Evolutionary conservation across 2,888 invertebrate genomes (phyloP).

Genomic region (Tyria jacobaeae): DNA sequence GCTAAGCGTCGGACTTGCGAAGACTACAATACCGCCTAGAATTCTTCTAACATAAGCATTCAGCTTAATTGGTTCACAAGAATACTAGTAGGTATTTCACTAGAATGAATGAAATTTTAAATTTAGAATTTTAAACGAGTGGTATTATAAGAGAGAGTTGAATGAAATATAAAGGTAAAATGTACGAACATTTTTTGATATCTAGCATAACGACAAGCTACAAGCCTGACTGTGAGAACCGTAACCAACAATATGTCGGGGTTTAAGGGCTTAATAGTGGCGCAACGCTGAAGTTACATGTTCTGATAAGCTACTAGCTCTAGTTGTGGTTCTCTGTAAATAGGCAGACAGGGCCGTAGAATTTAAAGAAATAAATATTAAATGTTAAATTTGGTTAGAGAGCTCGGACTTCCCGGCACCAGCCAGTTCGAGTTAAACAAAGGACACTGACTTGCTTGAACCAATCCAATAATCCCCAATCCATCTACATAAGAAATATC

Average conservation of each 20-base stretch:
- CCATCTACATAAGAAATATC: too few relatives aligned
- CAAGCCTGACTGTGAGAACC: conserved; percentile 21
- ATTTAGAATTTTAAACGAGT: background rate
- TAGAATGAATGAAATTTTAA: background rate
- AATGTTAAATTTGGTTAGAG: background rate
- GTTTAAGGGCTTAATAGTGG: conserved; percentile 27
- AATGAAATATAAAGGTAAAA: background rate
- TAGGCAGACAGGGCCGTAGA: background rate
- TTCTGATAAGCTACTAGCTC: conserved; percentile 7
- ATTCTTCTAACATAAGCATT: background rate
- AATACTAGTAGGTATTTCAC: background rate
- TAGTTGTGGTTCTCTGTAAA: background rate
- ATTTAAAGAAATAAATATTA: background rate
- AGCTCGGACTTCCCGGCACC: too few relatives aligned
- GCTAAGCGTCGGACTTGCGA: too few relatives aligned
- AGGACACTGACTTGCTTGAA: too few relatives aligned
- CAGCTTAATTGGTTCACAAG: too few relatives aligned
- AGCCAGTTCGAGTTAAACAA: too few relatives aligned
- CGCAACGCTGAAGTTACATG: conserved; percentile 15
- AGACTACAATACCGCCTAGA: background rate
- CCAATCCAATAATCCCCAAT: too few relatives aligned
- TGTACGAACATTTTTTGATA: conserved; percentile 21
- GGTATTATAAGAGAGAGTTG: background rate
- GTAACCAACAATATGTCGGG: conserved; percentile 22
- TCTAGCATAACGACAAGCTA: conserved; percentile 20